Evolutionary conservation across 2,113 vertebrate genomes (phyloP).

Genomic region (Empidonax alnorum): DNA sequence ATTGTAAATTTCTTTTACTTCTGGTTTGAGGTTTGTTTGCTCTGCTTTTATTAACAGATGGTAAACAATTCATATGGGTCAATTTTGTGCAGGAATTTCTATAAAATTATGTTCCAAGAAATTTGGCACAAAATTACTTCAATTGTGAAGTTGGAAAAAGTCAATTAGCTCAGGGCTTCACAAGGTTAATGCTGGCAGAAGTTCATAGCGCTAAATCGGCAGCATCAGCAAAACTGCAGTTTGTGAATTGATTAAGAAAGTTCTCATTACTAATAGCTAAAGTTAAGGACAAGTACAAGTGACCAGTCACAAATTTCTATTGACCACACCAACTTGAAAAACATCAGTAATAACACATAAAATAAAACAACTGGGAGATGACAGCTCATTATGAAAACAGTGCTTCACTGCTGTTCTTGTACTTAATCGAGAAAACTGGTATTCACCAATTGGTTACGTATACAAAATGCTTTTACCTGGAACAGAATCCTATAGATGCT

Average conservation of each 20-base stretch:
- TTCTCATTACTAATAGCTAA: constrained; percentile 34
- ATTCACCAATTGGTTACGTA: not conserved
- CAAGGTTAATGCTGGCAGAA: not conserved
- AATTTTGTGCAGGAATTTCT: not conserved
- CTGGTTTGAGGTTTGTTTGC: not conserved
- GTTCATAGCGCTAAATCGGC: constrained; percentile 3
- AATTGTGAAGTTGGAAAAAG: constrained; percentile 29
- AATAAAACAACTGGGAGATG: not conserved
- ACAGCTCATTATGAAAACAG: not conserved
- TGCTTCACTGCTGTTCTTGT: not conserved
- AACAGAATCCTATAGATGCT: not conserved
- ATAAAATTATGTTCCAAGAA: constrained; percentile 19
- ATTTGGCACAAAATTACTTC: constrained; percentile 16
- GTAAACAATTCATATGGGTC: not conserved
- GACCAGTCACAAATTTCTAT: not conserved
- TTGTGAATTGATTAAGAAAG: constrained; percentile 28
- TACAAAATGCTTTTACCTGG: not conserved
- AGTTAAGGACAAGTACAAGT: constrained; percentile 23
- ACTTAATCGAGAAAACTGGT: not conserved
- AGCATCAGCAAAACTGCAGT: not conserved
- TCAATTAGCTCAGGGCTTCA: constrained; percentile 36
- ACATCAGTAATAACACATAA: not conserved
- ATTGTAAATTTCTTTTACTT: not conserved
- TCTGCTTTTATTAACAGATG: not conserved
- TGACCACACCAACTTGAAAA: not conserved